Evolutionary conservation across 2,888 invertebrate species (phyloP), one percentile per base, ranked within the genome.

Genomic region (Amblyjoppa fuscipennis): DNA sequence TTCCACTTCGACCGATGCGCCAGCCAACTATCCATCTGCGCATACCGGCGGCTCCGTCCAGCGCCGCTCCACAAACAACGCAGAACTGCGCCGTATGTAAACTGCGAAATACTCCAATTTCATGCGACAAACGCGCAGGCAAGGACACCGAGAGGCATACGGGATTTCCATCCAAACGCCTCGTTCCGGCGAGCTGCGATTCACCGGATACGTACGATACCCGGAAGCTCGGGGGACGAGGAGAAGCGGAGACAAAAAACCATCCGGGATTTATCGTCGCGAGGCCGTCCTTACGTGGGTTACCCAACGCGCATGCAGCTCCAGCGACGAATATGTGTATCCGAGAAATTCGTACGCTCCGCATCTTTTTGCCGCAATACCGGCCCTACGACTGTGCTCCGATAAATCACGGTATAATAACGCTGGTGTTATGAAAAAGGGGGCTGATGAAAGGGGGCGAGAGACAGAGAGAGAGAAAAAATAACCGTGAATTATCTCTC

Each of bases 361-460:
- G 64, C 41, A 59, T 75, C 69, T 85, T 81, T 85, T 85, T 75
- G 64, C 45, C 20, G 1, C 51, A 61, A 74, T 66, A 51, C 66
- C 53, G 56, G 70, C 45, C 56, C 64, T 74, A 28, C 41, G 41
- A 41, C 41, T 41, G 41, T 11, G 11, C 41, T 41, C 16, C 70
- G 66, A 85, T 85, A 81, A 85, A 81, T 85, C 70, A 38, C 13
- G 28, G 49, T 70, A 78, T 31, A 49, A 73, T 85, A 70, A 64
- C 74, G 45, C 66, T 61, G 25, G 20, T 34, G 64, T 25, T 66
- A 31, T n/a, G 69, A 64, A 74, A 49, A 71, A 41, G n/a, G 45
- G 28, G 59, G 34, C 66, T 25, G 61, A 56, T 80, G 61, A 61
- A 68, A 73, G 49, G 69, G 9, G n/a, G 34, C 25, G 20, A 13